Conservation (phyloP, 2,888 invertebrate species). For the Pomacea canaliculata region DNA sequence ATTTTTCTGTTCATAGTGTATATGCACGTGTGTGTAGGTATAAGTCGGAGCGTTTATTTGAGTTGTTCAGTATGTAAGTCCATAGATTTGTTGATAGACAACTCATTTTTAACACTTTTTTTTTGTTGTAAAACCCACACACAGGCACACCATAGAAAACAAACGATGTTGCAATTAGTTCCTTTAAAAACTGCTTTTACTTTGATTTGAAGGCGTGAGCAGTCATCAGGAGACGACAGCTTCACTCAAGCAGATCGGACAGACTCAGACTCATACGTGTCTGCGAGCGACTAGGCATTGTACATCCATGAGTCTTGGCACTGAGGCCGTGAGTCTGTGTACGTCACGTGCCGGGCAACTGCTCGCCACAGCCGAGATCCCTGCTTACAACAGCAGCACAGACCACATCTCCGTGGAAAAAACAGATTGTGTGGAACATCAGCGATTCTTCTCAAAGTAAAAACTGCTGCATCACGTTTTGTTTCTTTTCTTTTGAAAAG, state of each 20-base stretch:
- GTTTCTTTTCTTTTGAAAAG: no score
- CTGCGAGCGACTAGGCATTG: slow-evolving; percentile 6
- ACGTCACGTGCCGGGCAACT: no score
- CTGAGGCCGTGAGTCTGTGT: no score
- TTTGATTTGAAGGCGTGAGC: slow-evolving; percentile 4
- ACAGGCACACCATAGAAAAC: no score
- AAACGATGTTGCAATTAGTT: no score
- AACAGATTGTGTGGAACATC: no score
- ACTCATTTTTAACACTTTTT: background rate
- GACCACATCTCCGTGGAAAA: no score
- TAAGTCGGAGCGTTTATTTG: background rate
- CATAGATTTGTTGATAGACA: background rate
- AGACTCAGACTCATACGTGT: slow-evolving; percentile 16
- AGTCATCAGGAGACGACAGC: slow-evolving; percentile 17
- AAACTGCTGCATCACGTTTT: no score
- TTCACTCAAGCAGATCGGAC: background rate
- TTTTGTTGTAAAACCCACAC: no score
- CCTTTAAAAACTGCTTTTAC: background rate
- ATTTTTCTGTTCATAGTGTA: background rate
- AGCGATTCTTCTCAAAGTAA: no score
- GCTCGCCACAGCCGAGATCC: no score
- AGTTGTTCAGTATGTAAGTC: background rate
- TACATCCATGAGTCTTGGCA: background rate
- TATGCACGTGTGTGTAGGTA: background rate
- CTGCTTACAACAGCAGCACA: no score